These are phyloP conservation scores for Cyrtorhinus lividipennis DNA, from an alignment of 1,140 invertebrate genomes.

Conservation along the genomic window DNA sequence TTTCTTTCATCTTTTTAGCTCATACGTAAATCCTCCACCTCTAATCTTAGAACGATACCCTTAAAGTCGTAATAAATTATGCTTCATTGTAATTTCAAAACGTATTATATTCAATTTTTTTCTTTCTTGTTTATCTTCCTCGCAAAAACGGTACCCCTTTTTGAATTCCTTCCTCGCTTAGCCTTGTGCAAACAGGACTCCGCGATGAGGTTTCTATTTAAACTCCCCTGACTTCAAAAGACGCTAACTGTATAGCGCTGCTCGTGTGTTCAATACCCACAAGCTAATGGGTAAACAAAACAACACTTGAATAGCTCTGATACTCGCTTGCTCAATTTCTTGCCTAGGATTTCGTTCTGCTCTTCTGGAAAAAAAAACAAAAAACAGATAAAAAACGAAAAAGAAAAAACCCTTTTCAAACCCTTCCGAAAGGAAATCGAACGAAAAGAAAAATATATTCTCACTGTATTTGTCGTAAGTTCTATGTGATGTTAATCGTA, in stretches of 20 bases:
- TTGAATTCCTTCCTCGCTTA: background rate
- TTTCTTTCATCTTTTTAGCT: too few species aligned
- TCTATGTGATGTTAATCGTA: background rate
- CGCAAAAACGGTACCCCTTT: background rate
- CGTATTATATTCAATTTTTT: too few species aligned
- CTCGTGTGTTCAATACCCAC: background rate
- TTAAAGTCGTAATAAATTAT: too few species aligned
- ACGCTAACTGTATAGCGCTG: background rate
- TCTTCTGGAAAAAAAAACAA: background rate
- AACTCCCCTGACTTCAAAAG: background rate
- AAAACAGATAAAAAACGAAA: background rate
- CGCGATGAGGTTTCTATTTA: background rate
- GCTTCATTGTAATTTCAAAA: too few species aligned
- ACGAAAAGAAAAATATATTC: background rate
- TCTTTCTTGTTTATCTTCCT: too few species aligned
- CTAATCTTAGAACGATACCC: too few species aligned
- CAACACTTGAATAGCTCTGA: background rate
- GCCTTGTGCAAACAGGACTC: background rate
- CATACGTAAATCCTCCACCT: too few species aligned
- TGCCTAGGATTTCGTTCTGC: background rate
- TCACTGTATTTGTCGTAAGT: constrained; percentile 1
- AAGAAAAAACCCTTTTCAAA: too few species aligned
- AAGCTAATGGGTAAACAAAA: background rate
- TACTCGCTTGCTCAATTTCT: constrained; percentile 7
- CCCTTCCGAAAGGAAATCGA: background rate